These are phyloP conservation scores for Autographa gamma DNA, from an alignment of 2,888 invertebrate genomes.

Conservation along the genomic window DNA sequence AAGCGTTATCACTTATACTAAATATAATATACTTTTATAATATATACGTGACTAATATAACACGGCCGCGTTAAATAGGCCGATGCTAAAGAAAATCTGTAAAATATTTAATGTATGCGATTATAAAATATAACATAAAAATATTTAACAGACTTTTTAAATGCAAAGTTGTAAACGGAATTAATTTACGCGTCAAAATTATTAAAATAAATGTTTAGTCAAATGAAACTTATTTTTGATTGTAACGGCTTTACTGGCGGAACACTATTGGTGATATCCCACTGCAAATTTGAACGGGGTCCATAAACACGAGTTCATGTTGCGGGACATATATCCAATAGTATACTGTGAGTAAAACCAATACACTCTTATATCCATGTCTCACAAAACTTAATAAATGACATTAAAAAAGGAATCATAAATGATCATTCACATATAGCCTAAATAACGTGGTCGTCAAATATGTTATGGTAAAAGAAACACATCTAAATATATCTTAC, in stretches of 20 bases:
- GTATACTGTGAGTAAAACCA: no score
- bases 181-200: neutral
- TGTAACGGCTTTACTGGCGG: no score
- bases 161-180: neutral
- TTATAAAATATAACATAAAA: slow-evolving; percentile 6
- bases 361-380: no score
- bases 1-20: slow-evolving; percentile 80
- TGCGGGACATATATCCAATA: no score
- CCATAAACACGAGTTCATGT: no score
- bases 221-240: neutral
- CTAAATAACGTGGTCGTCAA: slow-evolving; percentile 56
- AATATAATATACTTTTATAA: slow-evolving; percentile 74
- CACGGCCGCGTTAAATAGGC: slow-evolving; percentile 70
- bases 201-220: neutral
- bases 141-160: neutral
- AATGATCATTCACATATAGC: slow-evolving; percentile 12
- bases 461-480: slow-evolving; percentile 81
- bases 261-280: no score
- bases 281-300: no score
- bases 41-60: slow-evolving; percentile 79
- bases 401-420: neutral
- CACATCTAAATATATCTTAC: slow-evolving; percentile 83
- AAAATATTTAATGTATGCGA: neutral
- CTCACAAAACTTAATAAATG: no score
- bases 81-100: neutral